Base-by-base conservation (phyloP, 2,113 vertebrate species). In the Gobio gobio region DNA sequence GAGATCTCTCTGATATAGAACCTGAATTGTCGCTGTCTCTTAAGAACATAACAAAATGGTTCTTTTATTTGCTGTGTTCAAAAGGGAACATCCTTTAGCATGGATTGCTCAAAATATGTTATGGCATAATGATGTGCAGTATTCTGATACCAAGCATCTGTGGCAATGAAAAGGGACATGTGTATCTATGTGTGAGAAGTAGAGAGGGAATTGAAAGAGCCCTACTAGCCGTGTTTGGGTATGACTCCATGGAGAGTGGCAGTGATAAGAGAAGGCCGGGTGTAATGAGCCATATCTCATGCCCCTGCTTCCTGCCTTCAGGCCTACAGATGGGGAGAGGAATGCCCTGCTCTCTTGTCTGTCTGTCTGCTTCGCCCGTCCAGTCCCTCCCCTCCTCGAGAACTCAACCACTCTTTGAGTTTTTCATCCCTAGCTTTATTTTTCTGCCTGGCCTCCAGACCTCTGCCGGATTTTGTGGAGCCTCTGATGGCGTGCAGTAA, bases 281-380 rank as follows among this genome's bases (percentile, higher is more conserved):
- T 84, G 82, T 84, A 83, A 87, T 81, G 84, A 85, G 66, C 66
- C 54, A 26, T 85, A 79, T 64, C 74, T 61, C 36, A 26, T 78
- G 75, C 66, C 51, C 64, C 47, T 73, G 75, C 49, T 58, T 70
- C 20, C 86, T 64, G 75, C 85, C 89, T 89, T 87, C 87, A 88
- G 84, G 29, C 5, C 81, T 87, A 78, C 89, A 90, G 90, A 79
- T 87, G 88, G 84, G 86, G 85, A 89, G 88, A 85, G 43, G 26
- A 40, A 59, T 64, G 29, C 56, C 78, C 66, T 86, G 78, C 56
- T 61, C 22, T 74, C 26, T 43, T 40, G 45, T 86, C 54, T 40
- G 45, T 86, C 76, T 63, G 84, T 80, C 88, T 83, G 68, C 49
- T 77, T 88, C 7, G 75, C 66, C 77, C 5, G 68, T 66, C 88